phyloP scores from a whole-genome alignment of 2,888 invertebrate genomes.

The Germaria angustata region DNA sequence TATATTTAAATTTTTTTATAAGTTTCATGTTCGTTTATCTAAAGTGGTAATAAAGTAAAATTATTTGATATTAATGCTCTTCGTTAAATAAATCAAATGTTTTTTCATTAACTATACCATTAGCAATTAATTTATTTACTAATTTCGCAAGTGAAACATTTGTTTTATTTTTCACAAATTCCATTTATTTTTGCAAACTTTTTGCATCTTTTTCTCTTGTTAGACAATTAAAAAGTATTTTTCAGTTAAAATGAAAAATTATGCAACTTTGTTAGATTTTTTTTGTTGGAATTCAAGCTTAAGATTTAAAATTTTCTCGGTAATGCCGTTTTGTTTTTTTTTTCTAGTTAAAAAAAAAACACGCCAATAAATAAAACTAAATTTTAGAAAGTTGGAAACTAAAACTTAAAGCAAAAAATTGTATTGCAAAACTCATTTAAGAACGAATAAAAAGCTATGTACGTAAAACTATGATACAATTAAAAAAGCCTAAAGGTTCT shows the following conservation, averaged over 20 bases:
- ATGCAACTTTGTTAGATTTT: slow-evolving; percentile 12
- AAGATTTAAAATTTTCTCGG: slow-evolving; percentile 27
- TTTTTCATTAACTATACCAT: not conserved
- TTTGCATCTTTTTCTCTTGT: slow-evolving; percentile 44
- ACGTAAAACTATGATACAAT: slow-evolving; percentile 39
- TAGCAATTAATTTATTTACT: not conserved
- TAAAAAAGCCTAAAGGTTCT: not conserved
- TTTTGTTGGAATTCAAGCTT: slow-evolving; percentile 51
- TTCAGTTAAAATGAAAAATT: slow-evolving; percentile 31
- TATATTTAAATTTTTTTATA: not conserved
- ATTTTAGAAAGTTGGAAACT: slow-evolving; percentile 1
- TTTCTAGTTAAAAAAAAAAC: not conserved
- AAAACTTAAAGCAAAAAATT: not conserved
- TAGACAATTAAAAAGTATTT: slow-evolving; percentile 49
- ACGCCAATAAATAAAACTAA: slow-evolving; percentile 49
- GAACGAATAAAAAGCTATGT: slow-evolving; percentile 27
- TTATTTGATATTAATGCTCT: not conserved
- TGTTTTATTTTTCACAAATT: slow-evolving; percentile 28
- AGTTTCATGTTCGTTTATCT: not conserved
- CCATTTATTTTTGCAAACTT: slow-evolving; percentile 36
- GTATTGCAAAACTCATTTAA: slow-evolving; percentile 39
- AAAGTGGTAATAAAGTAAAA: not conserved
- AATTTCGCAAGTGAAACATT: slow-evolving; percentile 14
- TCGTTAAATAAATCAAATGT: not conserved
- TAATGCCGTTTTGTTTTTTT: not conserved